Evolutionary conservation across 1,140 invertebrate species (phyloP).

Genomic region (Portunus trituberculatus): DNA sequence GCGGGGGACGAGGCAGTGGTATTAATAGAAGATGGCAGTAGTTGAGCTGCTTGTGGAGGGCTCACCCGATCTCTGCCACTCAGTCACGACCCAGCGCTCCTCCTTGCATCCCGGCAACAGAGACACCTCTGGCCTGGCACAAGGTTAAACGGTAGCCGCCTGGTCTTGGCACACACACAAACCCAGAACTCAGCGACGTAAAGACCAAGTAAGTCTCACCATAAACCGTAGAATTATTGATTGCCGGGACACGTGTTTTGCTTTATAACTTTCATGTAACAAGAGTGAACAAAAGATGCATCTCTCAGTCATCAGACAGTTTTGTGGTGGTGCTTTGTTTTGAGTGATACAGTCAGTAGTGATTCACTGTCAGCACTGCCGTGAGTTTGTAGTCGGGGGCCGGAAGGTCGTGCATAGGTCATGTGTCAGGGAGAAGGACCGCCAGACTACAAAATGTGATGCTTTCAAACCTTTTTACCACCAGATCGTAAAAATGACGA

Average conservation of each 20-base stretch:
- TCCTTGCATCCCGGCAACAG: neutral
- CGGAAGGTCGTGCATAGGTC: neutral
- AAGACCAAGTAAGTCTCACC: neutral
- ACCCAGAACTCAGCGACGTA: neutral
- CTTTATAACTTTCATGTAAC: neutral
- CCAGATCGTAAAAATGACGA: slow-evolving; percentile 25
- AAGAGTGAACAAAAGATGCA: neutral
- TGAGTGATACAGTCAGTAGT: neutral
- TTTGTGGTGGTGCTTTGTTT: neutral
- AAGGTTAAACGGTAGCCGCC: neutral
- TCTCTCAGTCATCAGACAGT: neutral
- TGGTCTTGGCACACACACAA: neutral
- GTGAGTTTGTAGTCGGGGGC: neutral
- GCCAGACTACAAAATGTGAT: neutral
- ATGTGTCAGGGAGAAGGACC: neutral
- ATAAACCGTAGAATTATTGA: neutral
- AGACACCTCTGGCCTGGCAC: neutral
- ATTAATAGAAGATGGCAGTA: slow-evolving; percentile 2
- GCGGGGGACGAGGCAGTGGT: neutral
- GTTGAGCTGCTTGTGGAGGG: neutral
- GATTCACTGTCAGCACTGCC: neutral
- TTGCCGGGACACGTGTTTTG: neutral
- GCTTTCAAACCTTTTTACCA: neutral
- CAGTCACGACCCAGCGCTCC: neutral
- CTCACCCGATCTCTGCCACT: neutral